Percentiles rank a stretch among this genome's conserved stretches.
Conservation (phyloP, 2,888 invertebrate species). For the Belgica antarctica region DNA sequence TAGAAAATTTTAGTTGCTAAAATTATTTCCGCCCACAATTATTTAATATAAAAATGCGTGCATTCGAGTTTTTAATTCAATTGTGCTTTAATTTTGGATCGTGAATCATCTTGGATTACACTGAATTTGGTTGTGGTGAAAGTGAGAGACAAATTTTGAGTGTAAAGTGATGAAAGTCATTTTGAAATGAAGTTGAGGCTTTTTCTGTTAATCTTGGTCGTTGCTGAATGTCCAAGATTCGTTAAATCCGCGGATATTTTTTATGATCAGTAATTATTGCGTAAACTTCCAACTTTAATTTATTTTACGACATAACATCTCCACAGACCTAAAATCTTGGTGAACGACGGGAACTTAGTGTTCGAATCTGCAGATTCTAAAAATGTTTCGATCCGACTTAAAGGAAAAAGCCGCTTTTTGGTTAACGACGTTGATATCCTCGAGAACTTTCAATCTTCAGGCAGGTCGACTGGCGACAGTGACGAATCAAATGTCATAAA, state of each 20-base stretch:
- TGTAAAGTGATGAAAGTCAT: no score
- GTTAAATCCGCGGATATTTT: conserved; percentile 1
- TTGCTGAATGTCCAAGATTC: background rate
- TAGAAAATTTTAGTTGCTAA: no score
- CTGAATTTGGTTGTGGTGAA: no score
- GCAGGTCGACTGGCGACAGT: conserved; percentile 1
- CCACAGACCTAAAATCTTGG: conserved; percentile 48
- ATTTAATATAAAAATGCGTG: no score
- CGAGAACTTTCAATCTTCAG: background rate
- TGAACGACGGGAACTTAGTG: conserved; percentile 75
- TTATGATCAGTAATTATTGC: conserved; percentile 25
- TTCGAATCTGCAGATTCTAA: conserved; percentile 73
- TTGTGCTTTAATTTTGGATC: no score
- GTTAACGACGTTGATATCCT: conserved; percentile 69
- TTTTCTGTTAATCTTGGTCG: background rate
- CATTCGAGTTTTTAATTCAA: no score
- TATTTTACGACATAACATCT: background rate
- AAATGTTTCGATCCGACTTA: conserved; percentile 72
- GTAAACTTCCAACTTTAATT: background rate
- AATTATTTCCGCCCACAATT: no score
- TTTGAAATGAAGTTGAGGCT: background rate
- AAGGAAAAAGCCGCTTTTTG: conserved; percentile 67
- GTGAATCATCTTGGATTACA: no score
- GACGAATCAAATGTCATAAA: conserved; percentile 41
- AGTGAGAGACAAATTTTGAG: no score